A percentile compares a stretch with the other conserved stretches of the same genome.
These are phyloP conservation scores for Aphodius sticticus DNA, from an alignment of 2,888 invertebrate species.

Conservation along the genomic window DNA sequence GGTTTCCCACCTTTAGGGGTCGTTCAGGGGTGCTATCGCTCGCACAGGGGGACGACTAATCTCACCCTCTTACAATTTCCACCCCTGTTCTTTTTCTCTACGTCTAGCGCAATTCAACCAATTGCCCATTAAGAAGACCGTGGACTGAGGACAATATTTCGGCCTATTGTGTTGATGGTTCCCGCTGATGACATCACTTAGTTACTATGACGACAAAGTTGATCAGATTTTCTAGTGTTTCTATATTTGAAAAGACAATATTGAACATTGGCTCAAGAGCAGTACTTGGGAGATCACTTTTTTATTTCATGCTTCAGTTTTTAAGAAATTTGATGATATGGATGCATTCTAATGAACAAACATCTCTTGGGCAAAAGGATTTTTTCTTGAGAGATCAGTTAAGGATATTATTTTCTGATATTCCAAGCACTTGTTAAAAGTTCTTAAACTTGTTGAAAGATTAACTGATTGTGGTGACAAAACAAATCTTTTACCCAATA, in stretches of 20 bases:
- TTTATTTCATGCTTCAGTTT: too few relatives aligned
- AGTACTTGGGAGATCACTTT: too few relatives aligned
- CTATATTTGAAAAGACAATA: background rate
- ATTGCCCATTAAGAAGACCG: constrained; percentile 16
- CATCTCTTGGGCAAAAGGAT: too few relatives aligned
- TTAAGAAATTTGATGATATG: too few relatives aligned
- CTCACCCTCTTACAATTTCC: background rate
- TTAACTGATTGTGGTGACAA: too few relatives aligned
- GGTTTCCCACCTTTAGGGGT: constrained; percentile 15
- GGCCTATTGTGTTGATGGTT: background rate
- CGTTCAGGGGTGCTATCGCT: constrained; percentile 12
- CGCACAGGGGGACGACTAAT: background rate
- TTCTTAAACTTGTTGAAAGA: too few relatives aligned
- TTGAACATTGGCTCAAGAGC: too few relatives aligned
- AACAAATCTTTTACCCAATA: too few relatives aligned
- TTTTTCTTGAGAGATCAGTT: too few relatives aligned
- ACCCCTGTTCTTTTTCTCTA: constrained; percentile 11
- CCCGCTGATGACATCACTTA: background rate
- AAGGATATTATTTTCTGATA: too few relatives aligned
- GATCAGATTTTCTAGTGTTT: background rate
- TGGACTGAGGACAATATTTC: background rate
- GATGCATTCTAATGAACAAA: too few relatives aligned
- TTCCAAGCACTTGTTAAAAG: too few relatives aligned
- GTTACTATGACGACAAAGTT: background rate
- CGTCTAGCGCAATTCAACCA: constrained; percentile 13